A percentile compares a stretch with the other conserved stretches of the same genome.
Conservation (phyloP, 1,140 invertebrate genomes). For the Mamestra configurata region DNA sequence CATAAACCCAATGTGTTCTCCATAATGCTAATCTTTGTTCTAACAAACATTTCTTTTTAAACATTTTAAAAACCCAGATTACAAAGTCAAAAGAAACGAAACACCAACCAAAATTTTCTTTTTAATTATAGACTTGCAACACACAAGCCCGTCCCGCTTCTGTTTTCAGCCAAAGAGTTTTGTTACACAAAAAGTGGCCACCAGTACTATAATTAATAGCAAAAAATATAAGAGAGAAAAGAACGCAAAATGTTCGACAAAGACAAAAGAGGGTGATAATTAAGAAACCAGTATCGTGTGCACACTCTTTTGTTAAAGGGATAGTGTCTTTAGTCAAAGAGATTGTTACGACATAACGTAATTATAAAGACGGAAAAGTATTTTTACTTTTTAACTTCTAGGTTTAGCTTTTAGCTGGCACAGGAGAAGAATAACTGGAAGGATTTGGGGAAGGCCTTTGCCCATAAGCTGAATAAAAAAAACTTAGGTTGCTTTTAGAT, state of each 20-base stretch:
- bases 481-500: too few relatives aligned
- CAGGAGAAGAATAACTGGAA: too few relatives aligned
- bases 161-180: slow-evolving; percentile 20
- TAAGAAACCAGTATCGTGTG: slow-evolving; percentile 21
- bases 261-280: slow-evolving; percentile 29
- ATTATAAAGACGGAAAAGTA: neutral
- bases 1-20: too few relatives aligned
- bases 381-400: neutral
- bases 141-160: neutral
- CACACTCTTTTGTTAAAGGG: neutral
- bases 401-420: too few relatives aligned
- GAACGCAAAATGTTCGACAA: neutral
- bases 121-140: slow-evolving; percentile 10
- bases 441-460: too few relatives aligned
- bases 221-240: slow-evolving; percentile 21
- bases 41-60: too few relatives aligned
- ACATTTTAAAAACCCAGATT: too few relatives aligned
- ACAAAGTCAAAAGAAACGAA: neutral
- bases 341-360: neutral
- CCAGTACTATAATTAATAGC: slow-evolving; percentile 12
- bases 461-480: too few relatives aligned
- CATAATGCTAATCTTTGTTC: too few relatives aligned
- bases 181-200: slow-evolving; percentile 25
- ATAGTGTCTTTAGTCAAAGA: slow-evolving; percentile 21
- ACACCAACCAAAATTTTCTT: neutral